Conservation (phyloP, 2,888 invertebrate genomes). For the Baccha elongata region DNA sequence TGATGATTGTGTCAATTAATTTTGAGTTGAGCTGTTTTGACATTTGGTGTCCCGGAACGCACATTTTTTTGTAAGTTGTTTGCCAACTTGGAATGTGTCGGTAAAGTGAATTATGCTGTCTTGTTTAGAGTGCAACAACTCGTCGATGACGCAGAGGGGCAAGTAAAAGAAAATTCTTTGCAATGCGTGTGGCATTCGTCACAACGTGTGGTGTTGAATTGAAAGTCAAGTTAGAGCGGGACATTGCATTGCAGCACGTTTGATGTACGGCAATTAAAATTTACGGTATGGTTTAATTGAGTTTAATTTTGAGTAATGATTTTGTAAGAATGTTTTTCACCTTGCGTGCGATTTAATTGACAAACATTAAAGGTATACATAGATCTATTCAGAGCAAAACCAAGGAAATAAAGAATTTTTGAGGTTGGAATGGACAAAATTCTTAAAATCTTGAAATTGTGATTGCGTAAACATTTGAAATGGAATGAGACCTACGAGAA, state of each 20-base stretch:
- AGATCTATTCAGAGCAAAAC: too few species aligned
- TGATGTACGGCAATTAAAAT: constrained; percentile 15
- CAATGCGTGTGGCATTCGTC: constrained; percentile 25
- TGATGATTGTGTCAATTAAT: constrained; percentile 59
- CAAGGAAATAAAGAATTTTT: too few species aligned
- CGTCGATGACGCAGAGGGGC: not conserved
- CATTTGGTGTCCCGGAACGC: constrained; percentile 48
- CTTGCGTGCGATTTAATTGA: constrained; percentile 9
- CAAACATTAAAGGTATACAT: too few species aligned
- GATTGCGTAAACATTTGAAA: too few species aligned
- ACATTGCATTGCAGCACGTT: constrained; percentile 19
- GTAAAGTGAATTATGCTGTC: constrained; percentile 57
- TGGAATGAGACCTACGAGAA: too few species aligned
- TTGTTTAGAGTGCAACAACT: constrained; percentile 9
- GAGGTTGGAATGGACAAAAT: too few species aligned
- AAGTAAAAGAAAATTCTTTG: not conserved
- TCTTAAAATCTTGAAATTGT: too few species aligned
- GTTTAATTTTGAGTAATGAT: constrained; percentile 16
- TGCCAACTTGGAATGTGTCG: constrained; percentile 43
- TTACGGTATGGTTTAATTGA: constrained; percentile 10
- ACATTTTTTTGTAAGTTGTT: not conserved
- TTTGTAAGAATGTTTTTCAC: constrained; percentile 20
- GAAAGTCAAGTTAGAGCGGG: too few species aligned
- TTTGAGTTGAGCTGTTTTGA: constrained; percentile 49
- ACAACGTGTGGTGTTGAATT: not conserved